Evolutionary conservation across 2,888 invertebrate genomes (phyloP).

Genomic region (Ischnus inquisitorius): DNA sequence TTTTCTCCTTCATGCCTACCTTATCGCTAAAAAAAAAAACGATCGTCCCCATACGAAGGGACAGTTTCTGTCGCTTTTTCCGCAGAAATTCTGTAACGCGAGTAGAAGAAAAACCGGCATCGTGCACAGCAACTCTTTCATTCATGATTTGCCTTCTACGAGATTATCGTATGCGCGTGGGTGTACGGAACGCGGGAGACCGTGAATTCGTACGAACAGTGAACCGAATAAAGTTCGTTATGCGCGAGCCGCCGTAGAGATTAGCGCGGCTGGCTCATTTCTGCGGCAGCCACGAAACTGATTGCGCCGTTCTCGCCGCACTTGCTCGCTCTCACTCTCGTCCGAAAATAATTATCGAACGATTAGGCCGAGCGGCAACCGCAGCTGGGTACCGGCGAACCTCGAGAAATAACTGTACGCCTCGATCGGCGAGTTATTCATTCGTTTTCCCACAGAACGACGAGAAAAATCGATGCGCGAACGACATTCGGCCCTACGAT

Average conservation of each 20-base stretch:
- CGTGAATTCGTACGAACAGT: conserved; percentile 25
- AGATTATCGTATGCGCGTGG: conserved; percentile 44
- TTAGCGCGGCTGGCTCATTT: background rate
- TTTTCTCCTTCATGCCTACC: background rate
- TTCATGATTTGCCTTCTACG: conserved; percentile 39
- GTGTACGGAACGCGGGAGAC: conserved; percentile 18
- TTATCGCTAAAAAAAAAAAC: conserved; percentile 5
- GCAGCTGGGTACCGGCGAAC: conserved; percentile 48
- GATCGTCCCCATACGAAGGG: background rate
- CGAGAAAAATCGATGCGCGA: conserved; percentile 27
- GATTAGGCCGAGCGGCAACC: conserved; percentile 36
- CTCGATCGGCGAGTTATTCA: conserved; percentile 2
- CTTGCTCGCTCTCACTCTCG: conserved; percentile 43
- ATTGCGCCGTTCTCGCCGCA: conserved; percentile 30
- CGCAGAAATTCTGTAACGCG: conserved; percentile 3
- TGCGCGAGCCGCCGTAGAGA: conserved; percentile 7
- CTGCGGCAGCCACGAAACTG: conserved; percentile 29
- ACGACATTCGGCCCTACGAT: conserved; percentile 49
- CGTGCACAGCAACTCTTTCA: conserved; percentile 17
- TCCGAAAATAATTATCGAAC: conserved; percentile 55
- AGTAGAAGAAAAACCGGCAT: conserved; percentile 13
- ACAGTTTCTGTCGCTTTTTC: background rate
- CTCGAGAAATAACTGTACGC: conserved; percentile 49
- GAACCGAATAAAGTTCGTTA: background rate
- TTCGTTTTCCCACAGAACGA: conserved; percentile 51